Conservation (phyloP, 2,888 invertebrate species). For the Pelosia muscerda region DNA sequence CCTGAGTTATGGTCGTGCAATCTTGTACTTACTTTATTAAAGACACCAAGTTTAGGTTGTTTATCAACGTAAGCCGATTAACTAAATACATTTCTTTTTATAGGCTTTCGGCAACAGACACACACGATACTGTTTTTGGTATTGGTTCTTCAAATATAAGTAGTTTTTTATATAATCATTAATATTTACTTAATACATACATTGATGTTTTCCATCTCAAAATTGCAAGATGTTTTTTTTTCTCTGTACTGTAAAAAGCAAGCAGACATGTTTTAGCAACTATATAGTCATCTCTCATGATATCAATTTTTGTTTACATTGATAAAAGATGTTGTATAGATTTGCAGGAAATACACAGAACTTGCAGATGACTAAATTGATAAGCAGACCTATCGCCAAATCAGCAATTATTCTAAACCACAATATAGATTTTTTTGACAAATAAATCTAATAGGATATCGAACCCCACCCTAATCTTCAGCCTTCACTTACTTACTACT, state of each 20-base stretch:
- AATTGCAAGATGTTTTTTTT: background rate
- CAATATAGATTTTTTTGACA: too few relatives aligned
- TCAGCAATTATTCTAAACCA: too few relatives aligned
- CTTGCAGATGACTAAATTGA: too few relatives aligned
- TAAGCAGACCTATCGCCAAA: too few relatives aligned
- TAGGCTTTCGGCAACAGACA: background rate
- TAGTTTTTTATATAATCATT: background rate
- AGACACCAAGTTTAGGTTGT: slow-evolving; percentile 55
- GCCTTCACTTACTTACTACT: too few relatives aligned
- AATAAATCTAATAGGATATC: background rate
- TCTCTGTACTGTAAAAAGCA: background rate
- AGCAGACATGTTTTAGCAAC: too few relatives aligned
- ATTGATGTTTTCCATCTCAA: background rate
- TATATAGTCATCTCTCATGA: background rate
- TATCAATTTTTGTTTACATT: background rate
- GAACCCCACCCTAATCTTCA: too few relatives aligned
- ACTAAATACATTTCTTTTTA: slow-evolving; percentile 2
- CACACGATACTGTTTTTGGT: background rate
- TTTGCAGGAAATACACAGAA: too few relatives aligned
- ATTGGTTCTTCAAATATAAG: background rate
- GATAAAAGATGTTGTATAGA: background rate
- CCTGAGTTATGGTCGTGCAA: slow-evolving; percentile 74
- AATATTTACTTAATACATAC: background rate
- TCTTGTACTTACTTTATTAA: slow-evolving; percentile 67
- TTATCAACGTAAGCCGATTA: slow-evolving; percentile 21